Evolutionary conservation across 2,797 vertebrate genomes (phyloP), one percentile per base, ranked within the genome.

Genomic region (Remorina albescens): DNA sequence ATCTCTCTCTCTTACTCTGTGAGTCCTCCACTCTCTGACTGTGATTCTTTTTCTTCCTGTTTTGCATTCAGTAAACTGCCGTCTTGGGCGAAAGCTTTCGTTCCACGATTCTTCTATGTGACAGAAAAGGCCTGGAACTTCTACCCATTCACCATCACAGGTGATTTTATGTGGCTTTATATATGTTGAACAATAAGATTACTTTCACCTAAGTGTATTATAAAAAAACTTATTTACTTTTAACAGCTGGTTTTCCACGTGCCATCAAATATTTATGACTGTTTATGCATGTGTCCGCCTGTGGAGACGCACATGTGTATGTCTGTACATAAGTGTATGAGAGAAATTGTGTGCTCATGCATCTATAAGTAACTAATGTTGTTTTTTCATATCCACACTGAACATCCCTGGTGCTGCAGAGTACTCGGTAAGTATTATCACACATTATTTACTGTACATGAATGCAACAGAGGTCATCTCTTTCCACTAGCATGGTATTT

Each of bases 81-180:
- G 0, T 74, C 89, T 46, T 96, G 95, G 95, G 88, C 78, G 6
- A 94, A 86, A 78, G 74, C 88, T 4, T 93, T 96, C 70, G 92
- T 95, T 36, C 95, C 95, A 1, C 91, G 93, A 67, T 76, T 94
- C 76, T 96, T 96, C 86, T 96, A 96, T 2, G 88, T 96, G 87
- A 96, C 93, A 18, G 95, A 96, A 82, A 96, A 92, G 56, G 95
- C 95, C 78, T 96, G 95, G 95, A 96, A 96, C 88, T 95, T 95
- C 85, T 96, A 96, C 79, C 95, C 95, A 0, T 94, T 90, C 88
- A 96, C 95, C 21, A 88, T 96, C 70, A 96, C 95, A 89, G 95
- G 92, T 91, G 55, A 13, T 36, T 63, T 54, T 50, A 28, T 70
- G 23, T n/a, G 56, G 32, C 19, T 74, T 30, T 74, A 54, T 72